Evolutionary conservation across 2,797 vertebrate species (phyloP), one percentile per base, ranked within the genome.

Genomic region (Yasuhikotakia modesta): DNA sequence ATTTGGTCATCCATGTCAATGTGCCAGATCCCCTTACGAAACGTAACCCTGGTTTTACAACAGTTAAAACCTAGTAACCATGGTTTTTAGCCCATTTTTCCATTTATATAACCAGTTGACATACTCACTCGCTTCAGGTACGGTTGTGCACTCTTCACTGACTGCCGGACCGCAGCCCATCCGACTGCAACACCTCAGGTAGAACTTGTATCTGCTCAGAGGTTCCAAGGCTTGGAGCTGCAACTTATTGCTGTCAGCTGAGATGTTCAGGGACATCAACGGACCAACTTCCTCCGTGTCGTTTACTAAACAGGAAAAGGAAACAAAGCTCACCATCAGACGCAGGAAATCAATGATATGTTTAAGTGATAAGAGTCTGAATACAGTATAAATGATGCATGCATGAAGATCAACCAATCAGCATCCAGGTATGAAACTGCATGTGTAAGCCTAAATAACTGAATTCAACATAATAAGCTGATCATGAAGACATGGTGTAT

Each of bases 171-270:
- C 96, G 0, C 96, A 98, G 88, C 97, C 97, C 83, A 89, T 85
- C 4, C 79, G 84, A n/a, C 96, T 98, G 87, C 97, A 99, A 61
- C 96, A 94, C 39, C 91, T 91, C 77, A 96, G 89, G 86, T 97
- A 96, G 89, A 99, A 94, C 87, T 95, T 97, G 92, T 99, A 99
- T 82, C 90, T 96, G 88, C 95, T 97, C 61, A 94, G 74, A 22
- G 94, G 85, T 64, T 88, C 94, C 90, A 99, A 86, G 78, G 94
- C 93, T 0, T 90, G 88, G 39, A 99, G 92, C 69, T 79, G 91
- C 94, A 94, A 95, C 82, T 92, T 94, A 81, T 91, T 92, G 6
- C 89, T 91, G 6, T 91, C 89, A 0, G 85, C 92, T 64, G 89
- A 88, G 69, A 99, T 86, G 71, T 95, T 92, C 60, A 97, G 60